Conservation (phyloP, 2,888 invertebrate species). For the Melipona bicolor region DNA sequence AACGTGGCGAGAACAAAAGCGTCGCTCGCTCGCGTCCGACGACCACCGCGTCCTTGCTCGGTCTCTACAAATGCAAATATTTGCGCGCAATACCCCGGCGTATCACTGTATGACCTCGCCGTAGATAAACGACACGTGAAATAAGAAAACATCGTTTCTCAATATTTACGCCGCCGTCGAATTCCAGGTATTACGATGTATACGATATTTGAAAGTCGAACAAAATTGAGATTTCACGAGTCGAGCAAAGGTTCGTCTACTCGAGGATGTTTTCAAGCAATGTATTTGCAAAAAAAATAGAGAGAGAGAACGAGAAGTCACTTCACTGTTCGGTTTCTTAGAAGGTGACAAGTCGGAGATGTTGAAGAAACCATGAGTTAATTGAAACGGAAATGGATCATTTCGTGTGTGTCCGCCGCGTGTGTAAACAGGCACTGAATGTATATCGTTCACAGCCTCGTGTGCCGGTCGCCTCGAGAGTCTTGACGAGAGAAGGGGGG, state of each 20-base stretch:
- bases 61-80: neutral
- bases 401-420: conserved; percentile 27
- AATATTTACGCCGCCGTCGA: neutral
- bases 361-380: neutral
- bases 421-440: conserved; percentile 8
- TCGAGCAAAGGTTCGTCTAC: neutral
- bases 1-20: conserved; percentile 27
- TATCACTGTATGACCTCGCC: neutral
- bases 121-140: neutral
- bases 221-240: neutral
- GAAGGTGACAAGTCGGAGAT: neutral
- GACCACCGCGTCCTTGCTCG: neutral
- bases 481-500: conserved; percentile 24
- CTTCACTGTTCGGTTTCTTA: conserved; percentile 22
- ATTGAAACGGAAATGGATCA: conserved; percentile 1
- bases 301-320: conserved; percentile 14
- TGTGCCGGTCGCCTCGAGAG: neutral
- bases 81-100: neutral
- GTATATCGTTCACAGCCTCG: conserved; percentile 10
- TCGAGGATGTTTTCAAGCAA: neutral
- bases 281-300: neutral
- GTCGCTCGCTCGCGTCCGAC: neutral
- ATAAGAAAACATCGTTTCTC: neutral
- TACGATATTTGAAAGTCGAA: neutral
- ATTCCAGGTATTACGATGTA: neutral